phyloP scores from a whole-genome alignment of 2,797 vertebrate species.

The Gila robusta region DNA sequence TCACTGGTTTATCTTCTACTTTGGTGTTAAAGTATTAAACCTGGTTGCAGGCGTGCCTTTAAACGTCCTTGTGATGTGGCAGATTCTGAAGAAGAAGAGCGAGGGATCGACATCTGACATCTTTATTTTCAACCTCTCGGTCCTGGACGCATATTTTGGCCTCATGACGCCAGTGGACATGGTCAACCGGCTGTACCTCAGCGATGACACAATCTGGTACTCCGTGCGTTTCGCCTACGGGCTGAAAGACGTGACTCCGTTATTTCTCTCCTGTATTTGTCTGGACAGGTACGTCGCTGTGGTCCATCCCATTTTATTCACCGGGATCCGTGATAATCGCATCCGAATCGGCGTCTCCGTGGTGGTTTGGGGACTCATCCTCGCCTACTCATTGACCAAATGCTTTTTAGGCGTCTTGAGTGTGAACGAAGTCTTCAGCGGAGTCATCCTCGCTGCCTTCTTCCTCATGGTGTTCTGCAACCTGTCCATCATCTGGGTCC shows the following conservation, averaged over 20 bases:
- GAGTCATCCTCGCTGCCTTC: slow-evolving; percentile 75
- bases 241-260: slow-evolving; percentile 74
- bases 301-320: slow-evolving; percentile 77
- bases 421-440: slow-evolving; percentile 71
- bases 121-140: slow-evolving; percentile 79
- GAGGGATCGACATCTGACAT: slow-evolving; percentile 75
- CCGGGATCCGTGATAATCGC: slow-evolving; percentile 69
- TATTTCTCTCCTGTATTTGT: slow-evolving; percentile 81
- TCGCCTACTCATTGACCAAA: slow-evolving; percentile 73
- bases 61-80: slow-evolving; percentile 78
- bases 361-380: slow-evolving; percentile 70
- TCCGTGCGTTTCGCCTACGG: slow-evolving; percentile 76
- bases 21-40: slow-evolving; percentile 76
- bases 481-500: slow-evolving; percentile 78
- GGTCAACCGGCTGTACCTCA: slow-evolving; percentile 72
- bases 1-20: slow-evolving; percentile 76
- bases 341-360: slow-evolving; percentile 66
- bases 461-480: slow-evolving; percentile 81
- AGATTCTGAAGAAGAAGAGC: slow-evolving; percentile 66
- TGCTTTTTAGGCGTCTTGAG: slow-evolving; percentile 65
- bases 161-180: slow-evolving; percentile 75
- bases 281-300: slow-evolving; percentile 81
- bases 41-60: slow-evolving; percentile 73
- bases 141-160: slow-evolving; percentile 78
- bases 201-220: slow-evolving; percentile 69